These are phyloP conservation scores for Oriolus oriolus DNA, from an alignment of 2,113 vertebrate species.

Conservation along the genomic window DNA sequence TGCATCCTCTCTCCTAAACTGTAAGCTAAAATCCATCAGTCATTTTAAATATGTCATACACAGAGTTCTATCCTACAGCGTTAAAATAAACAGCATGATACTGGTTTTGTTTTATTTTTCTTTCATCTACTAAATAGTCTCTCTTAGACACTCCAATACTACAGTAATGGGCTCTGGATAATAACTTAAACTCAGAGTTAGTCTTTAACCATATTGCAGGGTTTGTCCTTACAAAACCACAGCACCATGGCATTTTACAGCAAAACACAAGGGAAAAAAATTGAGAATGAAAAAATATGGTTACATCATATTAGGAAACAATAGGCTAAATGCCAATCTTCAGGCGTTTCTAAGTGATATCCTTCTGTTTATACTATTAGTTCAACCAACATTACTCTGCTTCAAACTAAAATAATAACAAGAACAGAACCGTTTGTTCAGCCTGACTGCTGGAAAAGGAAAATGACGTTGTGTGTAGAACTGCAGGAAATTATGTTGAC, in stretches of 20 bases:
- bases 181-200: background rate
- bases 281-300: background rate
- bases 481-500: constrained; percentile 66
- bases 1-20: background rate
- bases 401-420: constrained; percentile 55
- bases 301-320: constrained; percentile 8
- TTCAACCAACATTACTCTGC: constrained; percentile 51
- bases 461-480: constrained; percentile 38
- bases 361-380: constrained; percentile 50
- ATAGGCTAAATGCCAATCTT: constrained; percentile 28
- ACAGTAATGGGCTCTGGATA: background rate
- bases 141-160: background rate
- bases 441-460: constrained; percentile 39
- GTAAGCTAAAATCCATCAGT: constrained; percentile 17
- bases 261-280: constrained; percentile 8
- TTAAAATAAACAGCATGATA: constrained; percentile 14
- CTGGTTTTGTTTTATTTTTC: background rate
- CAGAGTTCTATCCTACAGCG: background rate
- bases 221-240: background rate
- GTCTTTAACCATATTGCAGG: constrained; percentile 17
- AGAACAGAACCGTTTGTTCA: constrained; percentile 59
- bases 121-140: constrained; percentile 5
- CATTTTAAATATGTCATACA: constrained; percentile 10
- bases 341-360: constrained; percentile 36
- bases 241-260: background rate